A percentile compares a stretch with the other conserved stretches of the same genome.
phyloP scores from a whole-genome alignment of 1,140 invertebrate species.

The Wiebesia pumilae region DNA sequence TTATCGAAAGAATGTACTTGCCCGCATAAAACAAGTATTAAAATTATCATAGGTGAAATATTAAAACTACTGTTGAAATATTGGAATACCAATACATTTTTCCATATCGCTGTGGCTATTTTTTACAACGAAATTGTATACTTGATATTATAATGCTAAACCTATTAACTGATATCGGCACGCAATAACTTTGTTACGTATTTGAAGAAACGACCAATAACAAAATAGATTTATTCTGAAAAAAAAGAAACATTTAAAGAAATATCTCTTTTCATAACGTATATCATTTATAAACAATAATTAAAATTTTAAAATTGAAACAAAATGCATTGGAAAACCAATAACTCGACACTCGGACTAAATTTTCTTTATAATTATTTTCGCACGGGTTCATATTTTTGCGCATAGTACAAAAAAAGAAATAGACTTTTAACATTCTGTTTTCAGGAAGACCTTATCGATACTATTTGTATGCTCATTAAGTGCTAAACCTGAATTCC shows the following conservation, averaged over 20 bases:
- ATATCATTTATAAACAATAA: background rate
- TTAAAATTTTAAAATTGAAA: background rate
- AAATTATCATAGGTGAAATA: conserved; percentile 30
- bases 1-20: conserved; percentile 42
- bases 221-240: conserved; percentile 35
- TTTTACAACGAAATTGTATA: conserved; percentile 8
- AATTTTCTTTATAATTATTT: conserved; percentile 35
- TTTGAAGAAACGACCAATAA: conserved; percentile 20
- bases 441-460: conserved; percentile 71
- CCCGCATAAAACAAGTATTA: conserved; percentile 42
- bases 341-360: conserved; percentile 7
- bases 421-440: conserved; percentile 36
- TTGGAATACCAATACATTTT: conserved; percentile 28
- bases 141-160: conserved; percentile 12
- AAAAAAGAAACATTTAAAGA: conserved; percentile 5
- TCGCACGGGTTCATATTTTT: conserved; percentile 26
- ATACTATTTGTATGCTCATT: conserved; percentile 65
- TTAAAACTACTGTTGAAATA: conserved; percentile 36
- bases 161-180: background rate
- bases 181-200: conserved; percentile 38
- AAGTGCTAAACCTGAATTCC: conserved; percentile 70
- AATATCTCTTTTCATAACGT: conserved; percentile 8
- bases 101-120: background rate
- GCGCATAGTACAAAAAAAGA: conserved; percentile 43
- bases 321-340: conserved; percentile 37